Base-by-base conservation (phyloP, 2,797 vertebrate genomes). In the Cyclura pinguis region DNA sequence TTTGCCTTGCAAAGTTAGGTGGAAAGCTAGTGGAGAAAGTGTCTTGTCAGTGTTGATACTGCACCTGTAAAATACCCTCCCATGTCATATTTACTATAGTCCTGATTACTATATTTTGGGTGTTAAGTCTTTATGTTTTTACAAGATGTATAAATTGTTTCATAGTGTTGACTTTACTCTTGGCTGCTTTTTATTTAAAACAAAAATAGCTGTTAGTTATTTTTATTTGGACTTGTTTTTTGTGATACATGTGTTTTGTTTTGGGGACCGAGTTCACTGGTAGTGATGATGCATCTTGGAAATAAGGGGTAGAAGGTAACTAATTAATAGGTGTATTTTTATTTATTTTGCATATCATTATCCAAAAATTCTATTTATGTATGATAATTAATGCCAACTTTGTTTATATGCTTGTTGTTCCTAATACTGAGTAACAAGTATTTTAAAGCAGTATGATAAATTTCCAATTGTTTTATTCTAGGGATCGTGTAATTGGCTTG, bases 401-500 rank as follows among this genome's bases (percentile, higher is more conserved):
- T 5, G 10, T 47, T 84, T 67, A 50, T 32, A 3, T 57, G 14
- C 80, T 57, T 27, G 14, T 35, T 81, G 7, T 18, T n/a, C 62
- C 22, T 69, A 42, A 18, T 84, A 69, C 20, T n/a, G 57, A 87
- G 4, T 88, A 59, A 27, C 67, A 84, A 72, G 35, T 1, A 13
- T 74, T 16, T 80, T 84, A 78, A 0, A 57, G 69, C 18, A 59
- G 6, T 1, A 78, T 95, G 55, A 94, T n/a, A 88, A 20, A 0
- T 88, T 92, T 88, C n/a, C 0, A 67, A 1, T 90, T 74, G 0
- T 91, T 96, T 91, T 95, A 8, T 97, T 97, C 88, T 95, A 99
- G 99, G 97, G 99, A 99, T 93, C 98, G 99, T 88, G 98, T 99
- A 95, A 99, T 99, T 94, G 99, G 98, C 93, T 97, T 99, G 97